Evolutionary conservation across 2,797 vertebrate species (phyloP).

Genomic region (Pteronotus mesoamericanus): DNA sequence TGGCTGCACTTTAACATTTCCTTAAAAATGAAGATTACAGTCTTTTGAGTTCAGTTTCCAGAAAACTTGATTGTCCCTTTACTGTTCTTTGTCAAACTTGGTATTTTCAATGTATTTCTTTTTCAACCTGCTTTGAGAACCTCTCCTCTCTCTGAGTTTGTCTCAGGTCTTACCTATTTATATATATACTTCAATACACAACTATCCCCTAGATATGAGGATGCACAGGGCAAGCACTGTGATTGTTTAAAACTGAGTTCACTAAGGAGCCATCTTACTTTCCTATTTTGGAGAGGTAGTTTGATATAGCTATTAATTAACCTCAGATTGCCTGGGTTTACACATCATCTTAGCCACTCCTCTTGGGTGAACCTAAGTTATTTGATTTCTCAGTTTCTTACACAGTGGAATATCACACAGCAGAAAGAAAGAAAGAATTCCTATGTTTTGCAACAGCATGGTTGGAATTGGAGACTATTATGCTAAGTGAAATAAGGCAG

Average conservation of each 20-base stretch:
- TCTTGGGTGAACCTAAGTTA: background rate
- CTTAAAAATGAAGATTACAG: background rate
- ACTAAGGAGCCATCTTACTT: background rate
- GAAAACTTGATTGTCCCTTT: background rate
- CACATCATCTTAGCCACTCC: background rate
- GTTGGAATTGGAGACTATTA: no score
- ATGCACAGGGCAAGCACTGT: background rate
- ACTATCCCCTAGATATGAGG: background rate
- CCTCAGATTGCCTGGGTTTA: background rate
- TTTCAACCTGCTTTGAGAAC: background rate
- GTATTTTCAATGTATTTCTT: background rate
- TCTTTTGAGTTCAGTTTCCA: background rate
- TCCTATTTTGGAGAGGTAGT: background rate
- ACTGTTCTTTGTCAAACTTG: background rate
- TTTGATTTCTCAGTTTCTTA: background rate
- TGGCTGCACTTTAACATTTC: background rate
- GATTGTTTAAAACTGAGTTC: background rate
- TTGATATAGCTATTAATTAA: background rate
- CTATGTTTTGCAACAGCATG: no score
- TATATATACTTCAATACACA: background rate
- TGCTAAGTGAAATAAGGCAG: no score
- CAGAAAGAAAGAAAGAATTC: no score
- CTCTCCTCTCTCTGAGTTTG: background rate
- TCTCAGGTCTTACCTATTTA: background rate
- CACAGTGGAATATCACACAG: no score